Base-by-base conservation (phyloP, 1,140 invertebrate species). In the Nasonia longicornis region DNA sequence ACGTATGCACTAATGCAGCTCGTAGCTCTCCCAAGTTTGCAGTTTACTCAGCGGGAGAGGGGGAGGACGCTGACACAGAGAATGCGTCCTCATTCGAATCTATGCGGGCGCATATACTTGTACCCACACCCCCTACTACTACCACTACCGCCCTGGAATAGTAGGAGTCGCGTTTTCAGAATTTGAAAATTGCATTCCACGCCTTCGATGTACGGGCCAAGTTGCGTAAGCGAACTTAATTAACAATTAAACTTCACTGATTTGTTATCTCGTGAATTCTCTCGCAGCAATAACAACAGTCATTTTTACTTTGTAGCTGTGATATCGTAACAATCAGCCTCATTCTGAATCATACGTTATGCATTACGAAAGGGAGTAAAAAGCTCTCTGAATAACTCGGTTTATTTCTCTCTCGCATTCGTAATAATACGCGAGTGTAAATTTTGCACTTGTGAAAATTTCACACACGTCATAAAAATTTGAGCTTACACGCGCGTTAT, bases 131-230 rank as follows among this genome's bases (percentile, higher is more conserved):
- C 22, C 26, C 6, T 42, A 42, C 38, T 10, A 26, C 26, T 26
- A 26, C 26, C 26, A 26, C 26, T 26, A 26, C 26, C 26, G 7
- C 52, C 52, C 16, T 26, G 7, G 8, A 52, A 58, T 58, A 58
- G 52, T 58, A 7, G 11, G 14, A 79, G 38, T 77, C 77, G 80
- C 84, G 82, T 85, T 82, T 88, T 77, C 84, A 86, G 88, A 87
- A 88, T 88, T 85, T 84, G 87, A 87, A 88, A 88, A 89, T 89
- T 88, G 86, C 87, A 89, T 88, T 87, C 87, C 79, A 48, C 14
- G 66, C 14, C 58, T 74, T 74, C 22, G 74, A 74, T 48, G 71
- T 74, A 74, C 8, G 63, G 22, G 26, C 29, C 8, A 7, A 69
- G 22, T 38, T 45, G 12, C 52, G 38, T 45, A 38, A 52, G 38